Base-by-base conservation (phyloP, 37 sponge, comb jelly and placozoan genomes). In the Spongilla lacustris region DNA sequence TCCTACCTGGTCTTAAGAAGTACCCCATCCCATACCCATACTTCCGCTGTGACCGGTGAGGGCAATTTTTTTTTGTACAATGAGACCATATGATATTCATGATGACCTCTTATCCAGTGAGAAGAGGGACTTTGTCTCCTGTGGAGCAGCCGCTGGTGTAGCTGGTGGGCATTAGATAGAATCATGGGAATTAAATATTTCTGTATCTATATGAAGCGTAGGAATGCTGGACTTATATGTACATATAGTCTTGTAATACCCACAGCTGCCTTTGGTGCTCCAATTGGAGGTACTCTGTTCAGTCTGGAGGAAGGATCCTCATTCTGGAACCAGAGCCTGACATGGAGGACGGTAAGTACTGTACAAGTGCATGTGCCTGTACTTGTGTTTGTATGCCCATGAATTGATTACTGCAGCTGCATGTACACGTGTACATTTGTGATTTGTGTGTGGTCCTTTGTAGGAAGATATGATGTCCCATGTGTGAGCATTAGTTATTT, bases 241-340 rank as follows among this genome's bases (percentile, higher is more conserved):
- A n/a, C n/a, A n/a, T n/a, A n/a, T n/a, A n/a, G n/a, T n/a, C n/a
- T n/a, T n/a, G n/a, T n/a, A n/a, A 3, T 66, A 76, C 36, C 9
- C 79, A 68, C 66, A 82, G 97, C 97, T 84, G 97, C 97, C 67
- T 96, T 96, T 87, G 97, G 97, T 23, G 90, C 97, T 67, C 97
- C 97, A 66, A 96, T 96, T 76, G 98, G 98, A 12, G 98, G 98
- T 36, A 94, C 93, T 0, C 87, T 98, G 68, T 98, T 98, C 92
- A 96, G 96, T 78, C 74, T 98, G 67, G 98, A 98, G 68, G 98
- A 98, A 80, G 98, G 98, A 0, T 87, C 95, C 33, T 94, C 95
- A 82, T 98, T 96, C 84, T 96, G 96, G 94, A 96, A 96, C 81
- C 96, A 98, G 68, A 82, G 87, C 27, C 88, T 98, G 28, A 98